Evolutionary conservation across 2,797 vertebrate species (phyloP), one percentile per base, ranked within the genome.

Genomic region (Megaceryle alcyon): DNA sequence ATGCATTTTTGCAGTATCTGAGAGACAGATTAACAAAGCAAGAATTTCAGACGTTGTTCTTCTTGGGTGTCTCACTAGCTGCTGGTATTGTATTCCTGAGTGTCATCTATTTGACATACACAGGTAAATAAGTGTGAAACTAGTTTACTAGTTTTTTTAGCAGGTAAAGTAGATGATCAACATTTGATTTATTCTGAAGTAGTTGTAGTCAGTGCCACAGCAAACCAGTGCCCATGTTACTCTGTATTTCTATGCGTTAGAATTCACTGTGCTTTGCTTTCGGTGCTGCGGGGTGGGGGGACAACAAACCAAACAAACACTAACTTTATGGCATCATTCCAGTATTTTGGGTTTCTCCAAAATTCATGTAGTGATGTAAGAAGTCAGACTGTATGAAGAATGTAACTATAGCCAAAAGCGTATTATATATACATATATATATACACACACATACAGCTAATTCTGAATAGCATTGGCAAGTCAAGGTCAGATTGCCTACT

Each of bases 41-140:
- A 95, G 99, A 99, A 98, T 99, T 99, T 97, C 99, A 99, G 98
- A 99, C 99, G 0, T 98, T 99, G 39, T 99, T 99, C 98, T 99
- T 99, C 97, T 98, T 99, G 86, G 99, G 99, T 10, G 99, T 99
- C 49, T 99, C 99, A 20, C 97, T 99, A 43, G 99, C 99, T 89
- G 99, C 99, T 23, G 99, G 99, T 39, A 97, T 98, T 70, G 99
- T 99, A 92, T 99, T 99, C 97, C 98, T 99, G 95, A 99, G 99
- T 2, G 99, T 99, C 93, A 99, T 99, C 97, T 99, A 99, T 98
- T 98, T 99, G 97, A 99, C 99, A 10, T 99, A 99, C 79, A 99
- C 99, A 98, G 99, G 99, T 99, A 95, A 95, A 97, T 95, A 72
- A 76, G n/a, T 54, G 25, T 70, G 53, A 86, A 92, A 54, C 21